phyloP scores from a whole-genome alignment of 1,140 invertebrate genomes.

The Physella acuta region DNA sequence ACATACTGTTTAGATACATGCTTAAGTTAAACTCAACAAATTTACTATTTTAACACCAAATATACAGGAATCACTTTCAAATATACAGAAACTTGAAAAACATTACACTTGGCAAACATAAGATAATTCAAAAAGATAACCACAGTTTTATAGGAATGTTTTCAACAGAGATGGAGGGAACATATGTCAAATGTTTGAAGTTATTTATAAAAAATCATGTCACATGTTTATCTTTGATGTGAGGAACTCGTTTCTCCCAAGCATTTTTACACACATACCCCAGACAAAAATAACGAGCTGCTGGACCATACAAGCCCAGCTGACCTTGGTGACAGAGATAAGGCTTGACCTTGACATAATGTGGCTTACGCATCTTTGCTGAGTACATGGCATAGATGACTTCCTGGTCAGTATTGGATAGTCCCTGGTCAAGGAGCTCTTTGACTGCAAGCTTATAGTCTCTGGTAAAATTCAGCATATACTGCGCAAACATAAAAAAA shows the following conservation, averaged over 20 bases:
- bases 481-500: too few species aligned
- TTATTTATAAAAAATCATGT: too few species aligned
- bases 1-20: too few species aligned
- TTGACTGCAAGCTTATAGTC: conserved; percentile 28
- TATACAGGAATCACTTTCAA: too few species aligned
- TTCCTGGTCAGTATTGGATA: conserved; percentile 31
- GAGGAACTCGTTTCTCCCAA: conserved; percentile 30
- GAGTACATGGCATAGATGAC: conserved; percentile 34
- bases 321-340: conserved; percentile 34
- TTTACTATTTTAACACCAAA: too few species aligned
- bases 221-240: neutral
- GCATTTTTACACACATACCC: conserved; percentile 32
- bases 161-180: too few species aligned
- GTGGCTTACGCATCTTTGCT: conserved; percentile 16
- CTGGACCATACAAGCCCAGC: conserved; percentile 30
- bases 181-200: too few species aligned
- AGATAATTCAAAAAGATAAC: too few species aligned
- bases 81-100: too few species aligned
- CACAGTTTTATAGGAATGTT: too few species aligned
- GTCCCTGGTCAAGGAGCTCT: conserved; percentile 24
- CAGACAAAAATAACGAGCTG: conserved; percentile 31
- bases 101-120: too few species aligned
- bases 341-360: conserved; percentile 27
- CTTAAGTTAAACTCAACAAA: too few species aligned
- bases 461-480: conserved; percentile 28